A percentile compares a stretch with the other conserved stretches of the same genome.
Evolutionary conservation across 2,888 invertebrate genomes (phyloP).

Genomic region (Eledona agricola): DNA sequence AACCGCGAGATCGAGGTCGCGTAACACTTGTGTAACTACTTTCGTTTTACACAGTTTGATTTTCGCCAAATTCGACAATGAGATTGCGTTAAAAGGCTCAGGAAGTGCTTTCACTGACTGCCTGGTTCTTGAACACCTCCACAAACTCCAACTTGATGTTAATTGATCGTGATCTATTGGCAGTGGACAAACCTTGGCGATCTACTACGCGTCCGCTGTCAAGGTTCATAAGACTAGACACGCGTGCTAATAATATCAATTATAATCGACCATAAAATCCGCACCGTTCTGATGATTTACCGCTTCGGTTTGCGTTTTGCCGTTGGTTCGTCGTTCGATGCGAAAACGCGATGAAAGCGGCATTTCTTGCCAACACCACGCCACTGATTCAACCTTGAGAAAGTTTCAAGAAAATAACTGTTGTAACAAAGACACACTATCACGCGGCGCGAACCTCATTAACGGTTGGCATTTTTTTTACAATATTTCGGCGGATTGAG

Average conservation of each 20-base stretch:
- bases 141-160: too few species aligned
- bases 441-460: slow-evolving; percentile 8
- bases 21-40: slow-evolving; percentile 44
- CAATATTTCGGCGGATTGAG: slow-evolving; percentile 1
- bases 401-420: slow-evolving; percentile 24
- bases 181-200: slow-evolving; percentile 22
- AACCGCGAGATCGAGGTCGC: slow-evolving; percentile 40
- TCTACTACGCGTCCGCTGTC: slow-evolving; percentile 29
- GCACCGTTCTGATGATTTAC: slow-evolving; percentile 13
- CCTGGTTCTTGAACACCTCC: too few species aligned
- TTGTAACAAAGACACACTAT: slow-evolving; percentile 15
- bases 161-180: slow-evolving; percentile 21
- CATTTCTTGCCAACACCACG: slow-evolving; percentile 1
- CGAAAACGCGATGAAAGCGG: not conserved
- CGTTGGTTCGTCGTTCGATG: too few species aligned
- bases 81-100: too few species aligned
- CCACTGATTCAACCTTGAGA: slow-evolving; percentile 23
- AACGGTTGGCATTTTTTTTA: slow-evolving; percentile 18
- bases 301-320: not conserved
- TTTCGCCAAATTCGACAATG: too few species aligned
- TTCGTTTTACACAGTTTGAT: slow-evolving; percentile 40
- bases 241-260: slow-evolving; percentile 32
- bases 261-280: slow-evolving; percentile 12
- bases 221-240: slow-evolving; percentile 34
- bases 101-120: too few species aligned